phyloP scores from a whole-genome alignment of 1,140 invertebrate genomes.

The Lordiphosa clarofinis region DNA sequence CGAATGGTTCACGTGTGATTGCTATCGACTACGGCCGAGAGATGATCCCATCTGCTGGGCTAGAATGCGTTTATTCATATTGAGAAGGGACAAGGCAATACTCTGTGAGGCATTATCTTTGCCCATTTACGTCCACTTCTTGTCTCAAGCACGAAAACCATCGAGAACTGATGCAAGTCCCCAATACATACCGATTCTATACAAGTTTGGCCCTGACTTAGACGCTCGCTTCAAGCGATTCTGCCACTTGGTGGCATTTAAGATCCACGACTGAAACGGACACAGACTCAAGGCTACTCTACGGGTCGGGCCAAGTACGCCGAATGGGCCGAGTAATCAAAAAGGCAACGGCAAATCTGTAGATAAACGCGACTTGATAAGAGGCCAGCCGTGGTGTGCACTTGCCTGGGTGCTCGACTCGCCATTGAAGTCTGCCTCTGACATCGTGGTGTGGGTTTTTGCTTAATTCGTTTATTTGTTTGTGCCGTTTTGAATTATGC shows the following conservation, averaged over 20 bases:
- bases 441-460: conserved; percentile 3
- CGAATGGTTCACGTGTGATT: no score
- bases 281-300: background rate
- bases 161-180: no score
- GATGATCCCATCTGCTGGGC: no score
- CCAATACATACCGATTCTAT: no score
- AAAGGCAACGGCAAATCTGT: conserved; percentile 22
- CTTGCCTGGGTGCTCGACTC: conserved; percentile 1
- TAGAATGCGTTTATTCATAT: no score
- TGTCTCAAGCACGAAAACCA: no score
- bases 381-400: conserved; percentile 18
- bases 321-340: conserved; percentile 26
- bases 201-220: background rate
- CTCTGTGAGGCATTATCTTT: no score
- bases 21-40: no score
- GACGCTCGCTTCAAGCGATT: background rate
- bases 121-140: no score
- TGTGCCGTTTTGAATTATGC: conserved; percentile 8
- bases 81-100: no score
- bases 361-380: conserved; percentile 61
- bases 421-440: background rate
- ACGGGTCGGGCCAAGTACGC: conserved; percentile 5
- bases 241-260: background rate
- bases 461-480: conserved; percentile 14
- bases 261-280: background rate